Percentiles rank a stretch among this genome's conserved stretches.
These are phyloP conservation scores for Cydia splendana DNA, from an alignment of 1,140 invertebrate species.

Conservation along the genomic window DNA sequence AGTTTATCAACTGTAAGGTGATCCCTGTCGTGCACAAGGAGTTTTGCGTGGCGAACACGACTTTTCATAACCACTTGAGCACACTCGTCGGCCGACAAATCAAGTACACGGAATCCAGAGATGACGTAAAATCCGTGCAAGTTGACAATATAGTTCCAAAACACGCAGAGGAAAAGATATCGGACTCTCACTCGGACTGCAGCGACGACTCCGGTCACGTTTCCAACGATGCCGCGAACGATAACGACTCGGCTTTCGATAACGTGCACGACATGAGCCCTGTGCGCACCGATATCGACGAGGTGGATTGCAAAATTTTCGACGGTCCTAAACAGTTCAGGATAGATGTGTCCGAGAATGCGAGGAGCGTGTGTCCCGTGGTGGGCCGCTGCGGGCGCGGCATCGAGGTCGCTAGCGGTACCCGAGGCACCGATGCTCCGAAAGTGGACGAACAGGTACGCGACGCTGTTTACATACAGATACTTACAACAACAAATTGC, in stretches of 20 bases:
- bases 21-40: constrained; percentile 73
- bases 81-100: constrained; percentile 75
- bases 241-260: constrained; percentile 66
- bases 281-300: constrained; percentile 47
- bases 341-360: constrained; percentile 62
- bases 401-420: constrained; percentile 78
- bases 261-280: constrained; percentile 61
- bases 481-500: constrained; percentile 59
- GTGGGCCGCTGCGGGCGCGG: constrained; percentile 64
- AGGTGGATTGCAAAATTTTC: constrained; percentile 66
- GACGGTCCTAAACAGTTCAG: constrained; percentile 64
- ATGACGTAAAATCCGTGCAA: constrained; percentile 62
- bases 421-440: constrained; percentile 65
- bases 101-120: constrained; percentile 67
- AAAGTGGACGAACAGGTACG: constrained; percentile 78
- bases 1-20: constrained; percentile 73
- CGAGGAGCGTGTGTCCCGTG: constrained; percentile 68
- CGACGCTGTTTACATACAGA: constrained; percentile 73
- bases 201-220: constrained; percentile 90
- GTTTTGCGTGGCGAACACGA: constrained; percentile 71
- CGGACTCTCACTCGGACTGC: constrained; percentile 79
- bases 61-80: constrained; percentile 75
- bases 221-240: constrained; percentile 83
- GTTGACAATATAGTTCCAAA: constrained; percentile 66
- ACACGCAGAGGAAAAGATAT: constrained; percentile 74